Conservation (phyloP, 2,797 vertebrate genomes). For the Tapirus indicus region DNA sequence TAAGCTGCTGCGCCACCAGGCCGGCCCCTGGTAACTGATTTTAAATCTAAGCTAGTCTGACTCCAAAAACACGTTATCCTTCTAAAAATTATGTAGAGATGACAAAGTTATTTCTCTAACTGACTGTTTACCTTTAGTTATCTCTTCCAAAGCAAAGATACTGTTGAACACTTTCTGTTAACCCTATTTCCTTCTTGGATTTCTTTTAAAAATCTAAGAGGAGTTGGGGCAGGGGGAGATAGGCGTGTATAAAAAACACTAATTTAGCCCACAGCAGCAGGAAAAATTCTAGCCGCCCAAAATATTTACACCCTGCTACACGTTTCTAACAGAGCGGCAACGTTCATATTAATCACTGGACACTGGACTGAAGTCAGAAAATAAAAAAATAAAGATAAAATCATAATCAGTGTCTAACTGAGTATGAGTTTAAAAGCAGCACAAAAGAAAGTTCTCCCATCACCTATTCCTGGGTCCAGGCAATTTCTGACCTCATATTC, state of each 20-base stretch:
- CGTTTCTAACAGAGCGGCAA: not conserved
- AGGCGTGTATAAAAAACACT: not conserved
- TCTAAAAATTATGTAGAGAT: not conserved
- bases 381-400: not conserved
- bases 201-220: constrained; percentile 12
- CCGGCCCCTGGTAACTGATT: not conserved
- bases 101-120: not conserved
- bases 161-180: constrained; percentile 38
- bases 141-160: not conserved
- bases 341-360: not conserved
- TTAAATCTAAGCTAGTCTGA: constrained; percentile 47
- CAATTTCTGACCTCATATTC: not conserved
- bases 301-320: not conserved
- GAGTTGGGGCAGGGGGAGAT: not conserved
- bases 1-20: no score
- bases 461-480: not conserved
- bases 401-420: not conserved
- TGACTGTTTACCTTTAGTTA: not conserved
- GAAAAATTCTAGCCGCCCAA: not conserved
- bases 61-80: not conserved
- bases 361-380: not conserved
- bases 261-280: not conserved
- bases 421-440: not conserved
- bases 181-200: not conserved
- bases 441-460: not conserved